Base-by-base conservation (phyloP, 92 coral and sea anemone species). In the Hydrozoanthus gracilis region DNA sequence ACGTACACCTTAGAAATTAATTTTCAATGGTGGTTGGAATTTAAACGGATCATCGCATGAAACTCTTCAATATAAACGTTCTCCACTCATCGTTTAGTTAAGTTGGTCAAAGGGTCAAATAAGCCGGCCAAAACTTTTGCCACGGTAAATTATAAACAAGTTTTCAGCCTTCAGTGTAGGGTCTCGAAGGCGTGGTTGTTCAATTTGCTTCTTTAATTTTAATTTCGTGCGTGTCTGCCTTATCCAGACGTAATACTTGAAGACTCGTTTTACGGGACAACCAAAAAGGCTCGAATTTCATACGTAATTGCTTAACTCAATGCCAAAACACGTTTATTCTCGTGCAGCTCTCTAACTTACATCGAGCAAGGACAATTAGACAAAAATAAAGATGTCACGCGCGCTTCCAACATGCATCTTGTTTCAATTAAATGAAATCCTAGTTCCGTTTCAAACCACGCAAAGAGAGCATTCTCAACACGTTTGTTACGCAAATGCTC, bases 81-180 rank as follows among this genome's bases (percentile, higher is more conserved):
- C 16, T n/a, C 12, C 48, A 11, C 39, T 64, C 51, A 16, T 39
- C 74, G 12, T 51, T 51, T 17, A 6, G 12, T 17, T 64, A 52
- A 65, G 8, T 60, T 80, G 48, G 73, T 80, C 85, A 80, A 65
- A 11, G 73, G 85, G 74, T 80, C 84, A 62, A 8, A 9, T 79
- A 2, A 62, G 27, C 47, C 84, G 8, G 60, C 20, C 49, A 20
- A 16, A 44, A 61, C 49, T 60, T 17, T 44, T 35, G 48, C 16
- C 54, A 27, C 3, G 3, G 27, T 17, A 16, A 0, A 68, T 58
- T 39, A 44, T 16, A 74, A 65, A 74, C 39, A 78, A 49, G 52
- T 8, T 56, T 62, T 27, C 67, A 14, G 20, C 69, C 51, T 16
- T 60, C 66, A 46, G 60, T 4, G 61, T 8, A 7, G 73, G 73